phyloP scores from a whole-genome alignment of 2,797 vertebrate species.

The Margarornis squamiger region DNA sequence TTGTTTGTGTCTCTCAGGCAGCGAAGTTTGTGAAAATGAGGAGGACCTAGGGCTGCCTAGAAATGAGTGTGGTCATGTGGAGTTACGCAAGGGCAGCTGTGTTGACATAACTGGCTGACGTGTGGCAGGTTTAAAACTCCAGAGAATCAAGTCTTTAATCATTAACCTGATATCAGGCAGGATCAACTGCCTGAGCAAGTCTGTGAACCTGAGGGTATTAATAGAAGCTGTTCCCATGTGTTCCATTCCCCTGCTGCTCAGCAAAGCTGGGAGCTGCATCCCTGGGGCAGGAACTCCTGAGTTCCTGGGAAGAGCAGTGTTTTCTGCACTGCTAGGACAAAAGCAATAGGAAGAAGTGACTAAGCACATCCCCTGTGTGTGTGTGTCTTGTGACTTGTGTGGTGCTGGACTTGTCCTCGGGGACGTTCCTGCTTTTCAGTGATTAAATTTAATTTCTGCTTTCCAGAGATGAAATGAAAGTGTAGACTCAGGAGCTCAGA shows the following conservation, averaged over 20 bases:
- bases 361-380: not conserved
- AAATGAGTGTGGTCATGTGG: not conserved
- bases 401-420: not conserved
- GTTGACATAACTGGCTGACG: conserved; percentile 29
- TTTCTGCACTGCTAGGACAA: not conserved
- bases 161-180: conserved; percentile 50
- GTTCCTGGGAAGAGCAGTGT: not conserved
- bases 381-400: not conserved
- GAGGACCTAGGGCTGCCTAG: not conserved
- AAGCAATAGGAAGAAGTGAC: not conserved
- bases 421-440: not conserved
- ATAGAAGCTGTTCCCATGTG: not conserved
- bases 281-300: not conserved
- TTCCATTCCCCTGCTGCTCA: not conserved
- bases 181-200: conserved; percentile 43
- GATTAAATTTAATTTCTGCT: too few relatives aligned
- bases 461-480: not conserved
- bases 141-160: conserved; percentile 32
- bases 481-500: not conserved
- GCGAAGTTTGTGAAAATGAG: not conserved
- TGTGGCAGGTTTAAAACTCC: conserved; percentile 4
- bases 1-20: not conserved
- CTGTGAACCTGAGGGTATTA: conserved; percentile 7
- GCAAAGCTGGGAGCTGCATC: not conserved
- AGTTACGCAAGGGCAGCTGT: not conserved